Evolutionary conservation across 1,140 invertebrate species (phyloP), one percentile per base, ranked within the genome.

Genomic region (Archivesica marissinica): DNA sequence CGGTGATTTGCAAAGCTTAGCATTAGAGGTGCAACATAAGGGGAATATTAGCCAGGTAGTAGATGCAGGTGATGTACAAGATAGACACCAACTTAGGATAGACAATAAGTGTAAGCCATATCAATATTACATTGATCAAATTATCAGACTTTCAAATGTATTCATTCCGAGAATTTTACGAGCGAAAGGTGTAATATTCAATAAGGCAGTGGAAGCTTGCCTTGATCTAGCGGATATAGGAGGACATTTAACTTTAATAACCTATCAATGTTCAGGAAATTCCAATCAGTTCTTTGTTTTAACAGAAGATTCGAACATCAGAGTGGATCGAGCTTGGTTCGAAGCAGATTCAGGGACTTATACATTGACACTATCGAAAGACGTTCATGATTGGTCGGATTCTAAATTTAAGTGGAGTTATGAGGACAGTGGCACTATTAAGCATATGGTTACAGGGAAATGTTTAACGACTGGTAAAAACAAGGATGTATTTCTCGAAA

Each of bases 61-160:
- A 28, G 41, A 77, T 56, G n/a, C 50, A 11, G 50, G 75, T 13
- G 54, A 59, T 39, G 30, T 77, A 15, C 35, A 17, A 25, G 68
- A 77, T n/a, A 59, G 75, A 20, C 15, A 41, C 17, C 38, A 25
- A 41, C 39, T 77, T 6, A 77, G 44, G 50, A 38, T 23, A 3
- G 38, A 59, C 39, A 77, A 77, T 61, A 52, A 77, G 13, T 77
- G 75, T 54, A 38, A 61, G 33, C 54, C 54, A 38, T 59, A 77
- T 30, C n/a, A 77, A 28, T 61, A 59, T 61, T 77, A 61, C 33
- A 44, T 59, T 20, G 39, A 59, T 13, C 52, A 77, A 77, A 47
- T 77, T 11, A 2, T n/a, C 41, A 54, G 35, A 44, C 39, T 77
- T 25, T 61, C 75, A 35, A 39, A 77, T 38, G 30, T 28, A 23